Evolutionary conservation across 1,140 invertebrate genomes (phyloP).

Genomic region (Metopolophium dirhodum): DNA sequence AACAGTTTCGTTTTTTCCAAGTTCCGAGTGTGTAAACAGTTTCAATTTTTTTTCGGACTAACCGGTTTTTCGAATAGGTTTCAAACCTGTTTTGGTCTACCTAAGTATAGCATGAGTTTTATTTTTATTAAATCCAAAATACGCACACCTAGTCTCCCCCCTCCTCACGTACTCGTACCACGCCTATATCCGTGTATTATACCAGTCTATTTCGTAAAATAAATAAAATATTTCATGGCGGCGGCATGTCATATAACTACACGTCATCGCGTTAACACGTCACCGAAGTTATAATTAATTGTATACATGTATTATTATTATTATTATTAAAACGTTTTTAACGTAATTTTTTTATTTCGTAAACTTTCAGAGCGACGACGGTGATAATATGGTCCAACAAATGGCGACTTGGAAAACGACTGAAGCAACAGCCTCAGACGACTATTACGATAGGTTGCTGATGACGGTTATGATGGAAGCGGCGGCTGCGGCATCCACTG

Average conservation of each 20-base stretch:
- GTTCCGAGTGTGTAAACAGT: neutral
- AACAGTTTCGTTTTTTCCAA: slow-evolving; percentile 13
- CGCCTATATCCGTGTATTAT: neutral
- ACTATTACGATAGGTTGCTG: slow-evolving; percentile 24
- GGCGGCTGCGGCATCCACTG: neutral
- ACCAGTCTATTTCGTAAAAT: neutral
- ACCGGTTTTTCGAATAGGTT: neutral
- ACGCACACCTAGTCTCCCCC: neutral
- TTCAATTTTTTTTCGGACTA: neutral
- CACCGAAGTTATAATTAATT: neutral
- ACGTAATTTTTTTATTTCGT: neutral
- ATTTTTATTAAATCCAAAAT: neutral
- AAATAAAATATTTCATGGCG: neutral
- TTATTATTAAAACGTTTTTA: neutral
- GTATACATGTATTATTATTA: neutral
- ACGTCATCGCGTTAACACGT: neutral
- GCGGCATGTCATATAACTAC: neutral
- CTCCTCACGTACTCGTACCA: neutral
- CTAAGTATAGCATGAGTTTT: neutral
- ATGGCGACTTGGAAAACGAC: slow-evolving; percentile 22
- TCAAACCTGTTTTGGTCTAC: neutral
- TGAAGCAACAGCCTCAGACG: neutral
- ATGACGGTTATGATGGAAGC: slow-evolving; percentile 31
- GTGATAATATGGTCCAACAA: neutral
- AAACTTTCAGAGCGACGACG: neutral